Evolutionary conservation across 1,140 invertebrate species (phyloP).

Genomic region (Zaprionus nigranus): DNA sequence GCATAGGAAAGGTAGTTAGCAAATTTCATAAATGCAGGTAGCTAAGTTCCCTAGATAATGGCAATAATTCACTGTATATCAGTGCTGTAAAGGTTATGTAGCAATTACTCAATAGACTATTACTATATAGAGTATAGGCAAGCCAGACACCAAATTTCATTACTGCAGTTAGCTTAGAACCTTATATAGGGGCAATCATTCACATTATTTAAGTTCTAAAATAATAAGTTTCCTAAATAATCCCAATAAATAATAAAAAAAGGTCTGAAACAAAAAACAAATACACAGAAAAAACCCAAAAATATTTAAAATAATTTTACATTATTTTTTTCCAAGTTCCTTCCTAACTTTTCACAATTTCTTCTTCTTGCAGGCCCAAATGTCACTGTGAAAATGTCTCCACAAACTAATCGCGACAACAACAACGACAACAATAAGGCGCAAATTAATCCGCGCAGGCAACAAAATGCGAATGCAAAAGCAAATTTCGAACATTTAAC

Average conservation of each 20-base stretch:
- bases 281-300: neutral
- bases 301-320: neutral
- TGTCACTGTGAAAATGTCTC: slow-evolving; percentile 79
- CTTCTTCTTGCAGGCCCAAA: slow-evolving; percentile 62
- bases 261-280: neutral
- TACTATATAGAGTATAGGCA: neutral
- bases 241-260: no score
- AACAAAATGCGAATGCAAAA: slow-evolving; percentile 56
- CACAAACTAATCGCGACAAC: slow-evolving; percentile 52
- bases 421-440: slow-evolving; percentile 50
- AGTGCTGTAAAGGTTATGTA: no score
- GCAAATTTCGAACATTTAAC: slow-evolving; percentile 72
- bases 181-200: neutral
- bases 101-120: no score
- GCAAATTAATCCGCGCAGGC: slow-evolving; percentile 52
- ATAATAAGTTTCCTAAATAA: no score
- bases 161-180: neutral
- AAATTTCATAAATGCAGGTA: neutral
- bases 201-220: no score
- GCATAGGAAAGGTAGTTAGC: neutral
- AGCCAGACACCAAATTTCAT: neutral
- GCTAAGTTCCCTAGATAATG: neutral
- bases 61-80: no score
- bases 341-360: slow-evolving; percentile 6
- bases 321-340: neutral